Evolutionary conservation across 2,113 vertebrate genomes (phyloP).

Genomic region (Alosa alosa): DNA sequence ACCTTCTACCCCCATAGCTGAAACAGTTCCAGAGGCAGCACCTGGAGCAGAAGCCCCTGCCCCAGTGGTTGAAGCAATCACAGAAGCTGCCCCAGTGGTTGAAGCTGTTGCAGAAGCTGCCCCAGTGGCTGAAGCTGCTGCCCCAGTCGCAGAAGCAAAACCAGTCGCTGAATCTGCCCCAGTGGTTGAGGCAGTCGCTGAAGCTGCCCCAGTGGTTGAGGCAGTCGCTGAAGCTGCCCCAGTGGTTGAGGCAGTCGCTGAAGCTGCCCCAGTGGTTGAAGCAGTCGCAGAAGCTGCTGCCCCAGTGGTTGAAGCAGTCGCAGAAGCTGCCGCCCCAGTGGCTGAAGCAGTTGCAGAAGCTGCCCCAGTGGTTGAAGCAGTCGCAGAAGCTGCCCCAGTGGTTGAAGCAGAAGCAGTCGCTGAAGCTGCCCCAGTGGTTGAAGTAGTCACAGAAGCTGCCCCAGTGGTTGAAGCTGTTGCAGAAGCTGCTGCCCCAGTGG

Average conservation of each 20-base stretch:
- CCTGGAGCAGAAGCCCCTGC: background rate
- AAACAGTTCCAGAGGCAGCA: too few relatives aligned
- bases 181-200: background rate
- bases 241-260: background rate
- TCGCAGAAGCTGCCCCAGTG: background rate
- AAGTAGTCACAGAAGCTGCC: background rate
- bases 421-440: background rate
- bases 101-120: constrained; percentile 19
- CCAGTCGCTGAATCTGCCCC: background rate
- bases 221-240: background rate
- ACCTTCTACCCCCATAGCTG: too few relatives aligned
- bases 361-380: background rate
- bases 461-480: background rate
- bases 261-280: constrained; percentile 14
- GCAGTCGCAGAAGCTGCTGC: background rate
- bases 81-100: background rate
- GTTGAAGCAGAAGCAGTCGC: constrained; percentile 20
- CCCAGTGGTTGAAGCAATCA: background rate
- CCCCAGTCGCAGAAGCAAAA: constrained; percentile 8
- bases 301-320: background rate
- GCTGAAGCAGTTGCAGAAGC: constrained; percentile 21
- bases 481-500: constrained; percentile 9
- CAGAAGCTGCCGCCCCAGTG: background rate
- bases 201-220: background rate
- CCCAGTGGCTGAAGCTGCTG: background rate